phyloP scores from a whole-genome alignment of 2,113 vertebrate species.

The Probosciger aterrimus region DNA sequence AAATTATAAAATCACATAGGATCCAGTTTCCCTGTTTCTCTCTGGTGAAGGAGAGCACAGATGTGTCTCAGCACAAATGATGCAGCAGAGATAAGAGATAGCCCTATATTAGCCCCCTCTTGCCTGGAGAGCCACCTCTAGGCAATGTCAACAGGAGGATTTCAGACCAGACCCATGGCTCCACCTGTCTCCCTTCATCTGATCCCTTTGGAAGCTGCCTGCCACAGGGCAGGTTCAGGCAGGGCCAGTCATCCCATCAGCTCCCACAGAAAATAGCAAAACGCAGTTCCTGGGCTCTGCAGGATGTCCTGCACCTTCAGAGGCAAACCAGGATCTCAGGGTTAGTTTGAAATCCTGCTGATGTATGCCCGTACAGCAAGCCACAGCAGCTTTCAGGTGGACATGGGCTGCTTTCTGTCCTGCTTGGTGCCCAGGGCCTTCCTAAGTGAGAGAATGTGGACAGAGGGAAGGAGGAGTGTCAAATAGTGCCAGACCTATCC shows the following conservation, averaged over 20 bases:
- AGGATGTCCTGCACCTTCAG: not conserved
- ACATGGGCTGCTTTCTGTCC: not conserved
- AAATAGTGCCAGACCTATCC: not conserved
- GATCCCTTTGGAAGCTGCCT: not conserved
- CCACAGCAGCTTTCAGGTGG: not conserved
- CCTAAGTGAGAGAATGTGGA: not conserved
- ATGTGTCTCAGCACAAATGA: fast-evolving
- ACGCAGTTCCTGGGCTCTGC: not conserved
- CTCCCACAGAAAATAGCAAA: not conserved
- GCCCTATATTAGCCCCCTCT: not conserved
- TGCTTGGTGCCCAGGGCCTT: not conserved
- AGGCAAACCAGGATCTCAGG: not conserved
- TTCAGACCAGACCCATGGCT: not conserved
- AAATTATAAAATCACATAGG: not conserved
- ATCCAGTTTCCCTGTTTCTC: not conserved
- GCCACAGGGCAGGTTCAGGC: fast-evolving
- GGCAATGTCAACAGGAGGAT: not conserved
- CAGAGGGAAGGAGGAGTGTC: not conserved
- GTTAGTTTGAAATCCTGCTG: not conserved
- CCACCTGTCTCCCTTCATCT: not conserved
- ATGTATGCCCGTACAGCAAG: not conserved
- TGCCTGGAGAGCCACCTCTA: not conserved
- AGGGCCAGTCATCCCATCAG: not conserved
- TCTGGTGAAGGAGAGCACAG: not conserved
- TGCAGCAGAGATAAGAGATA: not conserved